Conservation (phyloP, 2,797 vertebrate genomes). For the Phrynocephalus guinanensis region DNA sequence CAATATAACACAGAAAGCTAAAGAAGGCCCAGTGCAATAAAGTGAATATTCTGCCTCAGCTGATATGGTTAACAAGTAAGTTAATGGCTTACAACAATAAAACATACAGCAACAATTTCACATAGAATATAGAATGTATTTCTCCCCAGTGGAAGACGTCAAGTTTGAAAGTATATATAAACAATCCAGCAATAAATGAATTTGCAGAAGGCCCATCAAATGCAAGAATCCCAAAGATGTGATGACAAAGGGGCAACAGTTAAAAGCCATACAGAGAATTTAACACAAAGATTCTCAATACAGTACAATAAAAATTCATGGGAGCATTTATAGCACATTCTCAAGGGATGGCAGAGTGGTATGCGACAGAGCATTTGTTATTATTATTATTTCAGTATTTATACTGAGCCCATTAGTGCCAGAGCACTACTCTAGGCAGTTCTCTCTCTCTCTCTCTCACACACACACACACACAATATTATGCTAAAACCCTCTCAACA, state of each 20-base stretch:
- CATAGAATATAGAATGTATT: fast-evolving
- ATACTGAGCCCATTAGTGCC: too few species aligned
- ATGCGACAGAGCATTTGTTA: too few species aligned
- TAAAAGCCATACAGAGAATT: background rate
- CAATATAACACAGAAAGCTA: fast-evolving
- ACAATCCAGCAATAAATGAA: background rate
- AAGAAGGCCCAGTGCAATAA: background rate
- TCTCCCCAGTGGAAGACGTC: background rate
- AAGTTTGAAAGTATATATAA: conserved; percentile 1
- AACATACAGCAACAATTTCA: conserved; percentile 22
- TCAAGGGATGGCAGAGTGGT: too few species aligned
- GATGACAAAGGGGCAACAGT: conserved; percentile 20
- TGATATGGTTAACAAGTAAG: conserved; percentile 30
- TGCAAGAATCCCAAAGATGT: background rate
- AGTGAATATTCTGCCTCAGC: background rate
- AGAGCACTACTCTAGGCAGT: too few species aligned
- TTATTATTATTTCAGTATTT: too few species aligned
- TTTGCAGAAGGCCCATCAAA: background rate
- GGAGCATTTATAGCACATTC: background rate
- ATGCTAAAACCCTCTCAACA: too few species aligned
- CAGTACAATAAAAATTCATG: background rate
- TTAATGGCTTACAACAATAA: conserved; percentile 28
- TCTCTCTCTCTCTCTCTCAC: too few species aligned
- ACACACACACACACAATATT: too few species aligned
- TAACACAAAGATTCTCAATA: background rate